A percentile compares a stretch with the other conserved stretches of the same genome.
Conservation (phyloP, 1,140 invertebrate species). For the Paramacrobiotus metropolitanus region DNA sequence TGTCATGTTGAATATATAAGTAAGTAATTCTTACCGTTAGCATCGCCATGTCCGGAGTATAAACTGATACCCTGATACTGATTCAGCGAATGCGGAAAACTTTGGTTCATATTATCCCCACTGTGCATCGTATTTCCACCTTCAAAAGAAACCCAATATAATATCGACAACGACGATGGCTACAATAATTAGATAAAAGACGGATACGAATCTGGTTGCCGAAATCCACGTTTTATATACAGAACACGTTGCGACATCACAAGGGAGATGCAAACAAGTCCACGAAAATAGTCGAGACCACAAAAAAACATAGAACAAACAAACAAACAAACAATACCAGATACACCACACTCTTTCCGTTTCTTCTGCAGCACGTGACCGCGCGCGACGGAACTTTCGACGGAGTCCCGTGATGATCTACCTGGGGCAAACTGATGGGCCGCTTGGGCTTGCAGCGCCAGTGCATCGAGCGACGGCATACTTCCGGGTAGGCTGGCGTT, state of each 20-base stretch:
- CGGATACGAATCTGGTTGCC: too few relatives aligned
- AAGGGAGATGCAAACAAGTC: background rate
- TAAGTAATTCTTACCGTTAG: background rate
- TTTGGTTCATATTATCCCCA: background rate
- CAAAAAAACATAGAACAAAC: background rate
- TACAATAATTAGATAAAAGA: background rate
- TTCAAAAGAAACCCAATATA: background rate
- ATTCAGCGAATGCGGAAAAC: background rate
- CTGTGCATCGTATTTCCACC: background rate
- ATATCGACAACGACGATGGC: background rate
- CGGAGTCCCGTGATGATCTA: background rate
- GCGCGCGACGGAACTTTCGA: background rate
- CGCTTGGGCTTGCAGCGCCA: background rate
- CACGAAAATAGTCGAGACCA: background rate
- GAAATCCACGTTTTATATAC: background rate
- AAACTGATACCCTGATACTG: background rate
- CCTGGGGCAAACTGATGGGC: background rate
- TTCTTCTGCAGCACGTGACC: background rate
- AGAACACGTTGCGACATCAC: too few relatives aligned
- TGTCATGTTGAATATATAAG: too few relatives aligned
- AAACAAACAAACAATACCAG: background rate
- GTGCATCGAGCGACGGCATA: background rate
- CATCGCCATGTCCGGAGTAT: background rate
- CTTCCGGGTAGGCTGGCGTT: background rate
- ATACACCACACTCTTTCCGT: background rate